These are phyloP conservation scores for Corythornis vintsioides DNA, from an alignment of 2,113 vertebrate genomes.

Conservation along the genomic window DNA sequence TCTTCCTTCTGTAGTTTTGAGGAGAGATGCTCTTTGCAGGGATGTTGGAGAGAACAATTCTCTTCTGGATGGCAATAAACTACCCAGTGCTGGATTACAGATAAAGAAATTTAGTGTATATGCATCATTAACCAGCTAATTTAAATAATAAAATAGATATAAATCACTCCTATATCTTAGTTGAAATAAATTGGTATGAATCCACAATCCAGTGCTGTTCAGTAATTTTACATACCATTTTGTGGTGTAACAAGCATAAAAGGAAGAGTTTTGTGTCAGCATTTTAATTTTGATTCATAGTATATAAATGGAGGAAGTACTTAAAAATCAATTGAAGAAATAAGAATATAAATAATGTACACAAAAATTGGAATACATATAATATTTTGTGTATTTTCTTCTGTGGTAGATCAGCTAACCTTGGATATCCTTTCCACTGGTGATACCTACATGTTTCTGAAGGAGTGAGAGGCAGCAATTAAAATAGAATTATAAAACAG, in stretches of 20 bases:
- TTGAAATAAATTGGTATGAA: background rate
- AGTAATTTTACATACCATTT: slow-evolving; percentile 49
- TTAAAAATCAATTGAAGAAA: slow-evolving; percentile 62
- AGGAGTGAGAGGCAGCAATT: background rate
- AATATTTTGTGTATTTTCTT: slow-evolving; percentile 34
- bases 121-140: slow-evolving; percentile 52
- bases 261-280: slow-evolving; percentile 48
- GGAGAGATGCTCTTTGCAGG: background rate
- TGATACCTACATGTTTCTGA: too few species aligned
- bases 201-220: background rate
- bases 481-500: background rate
- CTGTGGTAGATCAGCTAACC: background rate
- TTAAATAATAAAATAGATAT: slow-evolving; percentile 44
- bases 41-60: background rate
- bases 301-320: slow-evolving; percentile 44
- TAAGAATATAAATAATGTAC: slow-evolving; percentile 26
- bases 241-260: slow-evolving; percentile 53
- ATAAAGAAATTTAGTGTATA: background rate
- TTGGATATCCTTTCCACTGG: background rate
- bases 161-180: slow-evolving; percentile 25
- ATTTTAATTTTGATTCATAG: slow-evolving; percentile 63
- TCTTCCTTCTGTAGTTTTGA: background rate
- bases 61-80: background rate
- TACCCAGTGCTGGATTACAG: background rate
- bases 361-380: slow-evolving; percentile 22